phyloP scores from a whole-genome alignment of 2,797 vertebrate species.

The Coendou prehensilis region DNA sequence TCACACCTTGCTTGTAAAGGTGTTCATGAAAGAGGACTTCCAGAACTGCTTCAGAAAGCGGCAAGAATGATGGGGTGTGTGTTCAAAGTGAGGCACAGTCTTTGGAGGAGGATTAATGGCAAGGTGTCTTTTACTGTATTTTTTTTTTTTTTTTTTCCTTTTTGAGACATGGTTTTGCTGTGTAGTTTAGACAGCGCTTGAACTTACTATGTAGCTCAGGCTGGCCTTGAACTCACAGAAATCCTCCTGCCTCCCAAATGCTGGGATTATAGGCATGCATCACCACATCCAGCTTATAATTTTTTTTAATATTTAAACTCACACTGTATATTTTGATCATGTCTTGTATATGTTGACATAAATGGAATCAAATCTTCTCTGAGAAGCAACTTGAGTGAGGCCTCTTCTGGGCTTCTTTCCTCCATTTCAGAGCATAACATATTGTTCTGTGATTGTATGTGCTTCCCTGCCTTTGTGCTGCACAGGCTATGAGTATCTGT shows the following conservation, averaged over 20 bases:
- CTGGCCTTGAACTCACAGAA: not conserved
- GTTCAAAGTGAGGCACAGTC: not conserved
- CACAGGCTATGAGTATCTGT: not conserved
- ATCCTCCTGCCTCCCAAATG: not conserved
- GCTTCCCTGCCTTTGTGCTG: not conserved
- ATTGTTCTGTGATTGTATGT: not conserved
- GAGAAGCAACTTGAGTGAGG: not conserved
- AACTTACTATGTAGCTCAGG: not conserved
- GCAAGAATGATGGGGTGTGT: not conserved
- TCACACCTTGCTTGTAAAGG: not conserved
- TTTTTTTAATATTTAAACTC: not conserved
- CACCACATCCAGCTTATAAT: not conserved
- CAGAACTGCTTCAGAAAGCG: not conserved
- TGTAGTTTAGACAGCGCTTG: not conserved
- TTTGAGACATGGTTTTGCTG: not conserved
- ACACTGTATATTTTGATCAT: not conserved
- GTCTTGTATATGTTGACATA: not conserved
- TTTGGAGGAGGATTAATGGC: not conserved
- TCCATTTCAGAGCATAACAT: not conserved
- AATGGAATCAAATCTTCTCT: not conserved
- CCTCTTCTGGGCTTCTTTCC: not conserved
- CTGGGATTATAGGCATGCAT: not conserved
- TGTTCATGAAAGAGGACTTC: not conserved
- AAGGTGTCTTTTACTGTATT: not conserved
- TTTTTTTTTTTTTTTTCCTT: not conserved